Evolutionary conservation across 2,113 vertebrate species (phyloP).

Genomic region (Amazona vittata): DNA sequence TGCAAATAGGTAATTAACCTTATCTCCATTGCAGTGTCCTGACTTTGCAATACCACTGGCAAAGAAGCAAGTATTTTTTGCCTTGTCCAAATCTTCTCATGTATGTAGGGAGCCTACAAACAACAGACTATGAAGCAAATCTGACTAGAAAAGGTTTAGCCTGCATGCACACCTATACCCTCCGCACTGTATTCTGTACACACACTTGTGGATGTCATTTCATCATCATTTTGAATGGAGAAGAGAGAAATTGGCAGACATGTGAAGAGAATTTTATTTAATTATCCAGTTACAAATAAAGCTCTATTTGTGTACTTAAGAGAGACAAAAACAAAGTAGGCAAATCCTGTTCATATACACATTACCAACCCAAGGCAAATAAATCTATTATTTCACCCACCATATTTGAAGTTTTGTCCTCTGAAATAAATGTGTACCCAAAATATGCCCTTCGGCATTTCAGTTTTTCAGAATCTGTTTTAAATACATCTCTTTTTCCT

Average conservation of each 20-base stretch:
- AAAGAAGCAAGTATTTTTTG: not conserved
- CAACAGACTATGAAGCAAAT: not conserved
- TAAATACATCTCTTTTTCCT: not conserved
- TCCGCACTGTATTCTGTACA: fast-evolving
- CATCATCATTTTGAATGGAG: not conserved
- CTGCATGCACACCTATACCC: fast-evolving
- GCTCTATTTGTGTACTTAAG: not conserved
- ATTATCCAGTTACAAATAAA: not conserved
- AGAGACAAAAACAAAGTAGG: not conserved
- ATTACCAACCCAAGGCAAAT: not conserved
- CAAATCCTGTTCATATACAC: not conserved
- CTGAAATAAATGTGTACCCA: not conserved
- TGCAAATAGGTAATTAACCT: conserved; percentile 65
- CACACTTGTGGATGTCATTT: not conserved
- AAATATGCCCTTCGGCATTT: not conserved
- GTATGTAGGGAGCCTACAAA: not conserved
- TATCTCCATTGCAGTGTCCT: conserved; percentile 49
- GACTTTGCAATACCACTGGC: conserved; percentile 30
- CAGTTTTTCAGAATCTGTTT: not conserved
- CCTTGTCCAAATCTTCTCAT: not conserved
- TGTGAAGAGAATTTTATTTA: not conserved
- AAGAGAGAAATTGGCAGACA: not conserved
- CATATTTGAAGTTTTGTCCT: fast-evolving
- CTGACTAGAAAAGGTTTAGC: not conserved
- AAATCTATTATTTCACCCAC: not conserved